phyloP scores from a whole-genome alignment of 2,113 vertebrate genomes.

The Rhizomys pruinosus region DNA sequence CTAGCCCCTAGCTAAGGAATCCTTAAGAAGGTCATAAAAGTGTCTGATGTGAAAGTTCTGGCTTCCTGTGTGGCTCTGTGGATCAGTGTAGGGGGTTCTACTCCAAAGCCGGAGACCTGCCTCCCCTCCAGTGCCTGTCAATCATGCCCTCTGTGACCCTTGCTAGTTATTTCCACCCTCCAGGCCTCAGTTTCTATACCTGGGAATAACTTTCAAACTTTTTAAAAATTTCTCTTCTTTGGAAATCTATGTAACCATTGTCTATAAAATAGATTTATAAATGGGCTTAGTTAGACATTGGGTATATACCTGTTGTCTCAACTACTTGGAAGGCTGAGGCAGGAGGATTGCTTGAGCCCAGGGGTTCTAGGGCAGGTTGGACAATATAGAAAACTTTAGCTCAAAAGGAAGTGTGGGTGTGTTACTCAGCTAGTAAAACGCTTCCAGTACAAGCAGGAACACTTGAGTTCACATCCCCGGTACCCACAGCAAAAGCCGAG shows the following conservation, averaged over 20 bases:
- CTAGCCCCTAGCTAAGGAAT: neutral
- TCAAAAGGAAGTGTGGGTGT: neutral
- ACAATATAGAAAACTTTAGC: neutral
- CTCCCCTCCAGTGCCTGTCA: neutral
- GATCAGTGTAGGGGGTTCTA: neutral
- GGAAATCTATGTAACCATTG: neutral
- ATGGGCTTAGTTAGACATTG: neutral
- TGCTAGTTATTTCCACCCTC: neutral
- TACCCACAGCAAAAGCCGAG: neutral
- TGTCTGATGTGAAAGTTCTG: neutral
- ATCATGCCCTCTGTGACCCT: neutral
- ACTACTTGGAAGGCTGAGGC: neutral
- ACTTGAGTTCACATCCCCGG: neutral
- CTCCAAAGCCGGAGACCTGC: neutral
- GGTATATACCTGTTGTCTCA: neutral
- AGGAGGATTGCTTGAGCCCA: neutral
- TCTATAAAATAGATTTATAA: neutral
- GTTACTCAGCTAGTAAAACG: neutral
- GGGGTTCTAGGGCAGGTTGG: neutral
- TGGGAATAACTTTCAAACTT: neutral
- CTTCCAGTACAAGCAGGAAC: neutral
- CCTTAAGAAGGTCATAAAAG: neutral
- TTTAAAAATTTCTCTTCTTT: neutral
- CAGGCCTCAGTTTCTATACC: neutral
- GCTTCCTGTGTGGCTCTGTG: accelerated